phyloP scores from a whole-genome alignment of 2,888 invertebrate species.

The Bimastos eiseni region DNA sequence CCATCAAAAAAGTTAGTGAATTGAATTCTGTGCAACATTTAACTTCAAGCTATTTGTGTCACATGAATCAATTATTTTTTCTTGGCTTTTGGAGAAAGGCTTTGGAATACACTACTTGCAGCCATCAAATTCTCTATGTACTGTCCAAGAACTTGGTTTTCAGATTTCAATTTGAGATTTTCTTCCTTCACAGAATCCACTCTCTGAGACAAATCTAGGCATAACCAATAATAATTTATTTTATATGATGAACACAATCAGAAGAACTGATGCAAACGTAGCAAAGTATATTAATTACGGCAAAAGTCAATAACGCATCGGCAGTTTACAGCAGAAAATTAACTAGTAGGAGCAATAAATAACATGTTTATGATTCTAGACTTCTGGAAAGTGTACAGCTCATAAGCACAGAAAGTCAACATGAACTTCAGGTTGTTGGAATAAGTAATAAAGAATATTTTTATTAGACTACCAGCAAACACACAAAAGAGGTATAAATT shows the following conservation, averaged over 20 bases:
- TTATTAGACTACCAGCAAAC: too few relatives aligned
- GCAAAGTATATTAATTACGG: background rate
- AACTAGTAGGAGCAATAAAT: background rate
- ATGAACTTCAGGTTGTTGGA: too few relatives aligned
- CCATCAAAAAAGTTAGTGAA: background rate
- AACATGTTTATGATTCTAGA: background rate
- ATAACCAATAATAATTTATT: background rate
- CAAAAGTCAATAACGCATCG: background rate
- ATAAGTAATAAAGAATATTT: too few relatives aligned
- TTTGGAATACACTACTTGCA: slow-evolving; percentile 90
- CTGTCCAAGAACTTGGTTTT: slow-evolving; percentile 96
- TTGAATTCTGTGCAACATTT: background rate
- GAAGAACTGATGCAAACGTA: background rate
- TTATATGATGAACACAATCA: background rate
- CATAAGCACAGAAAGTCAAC: background rate
- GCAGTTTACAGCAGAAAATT: background rate
- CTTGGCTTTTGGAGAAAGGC: slow-evolving; percentile 60
- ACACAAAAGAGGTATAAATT: too few relatives aligned
- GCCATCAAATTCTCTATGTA: slow-evolving; percentile 99
- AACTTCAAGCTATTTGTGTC: too few relatives aligned
- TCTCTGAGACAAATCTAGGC: slow-evolving; percentile 87
- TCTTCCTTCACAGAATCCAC: slow-evolving; percentile 99
- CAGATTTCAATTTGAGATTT: slow-evolving; percentile 92
- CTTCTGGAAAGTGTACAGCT: background rate
- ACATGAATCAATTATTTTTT: slow-evolving; percentile 51